These are phyloP conservation scores for Coregonus clupeaformis DNA, from an alignment of 2,113 vertebrate genomes.

Conservation along the genomic window DNA sequence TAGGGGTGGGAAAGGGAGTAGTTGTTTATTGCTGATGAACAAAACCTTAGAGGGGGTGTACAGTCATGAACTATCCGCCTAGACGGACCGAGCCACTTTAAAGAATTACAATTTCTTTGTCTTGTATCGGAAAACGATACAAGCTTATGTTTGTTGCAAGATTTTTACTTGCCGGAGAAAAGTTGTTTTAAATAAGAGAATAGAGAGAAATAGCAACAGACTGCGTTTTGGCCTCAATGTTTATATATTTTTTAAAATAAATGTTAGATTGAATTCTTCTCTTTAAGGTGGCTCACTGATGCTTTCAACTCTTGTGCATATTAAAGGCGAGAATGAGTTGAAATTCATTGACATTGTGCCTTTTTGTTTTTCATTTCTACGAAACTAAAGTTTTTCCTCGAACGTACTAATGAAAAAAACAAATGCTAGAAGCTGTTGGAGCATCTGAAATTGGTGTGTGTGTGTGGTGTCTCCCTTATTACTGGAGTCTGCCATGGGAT, in stretches of 20 bases:
- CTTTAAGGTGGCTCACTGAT: constrained; percentile 98
- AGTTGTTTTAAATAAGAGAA: constrained; percentile 88
- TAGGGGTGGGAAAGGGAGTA: constrained; percentile 71
- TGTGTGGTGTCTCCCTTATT: constrained; percentile 47
- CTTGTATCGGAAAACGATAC: constrained; percentile 95
- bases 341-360: constrained; percentile 95
- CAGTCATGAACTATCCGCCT: constrained; percentile 84
- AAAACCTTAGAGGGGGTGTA: constrained; percentile 83
- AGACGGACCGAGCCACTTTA: constrained; percentile 98
- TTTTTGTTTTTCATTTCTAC: constrained; percentile 87
- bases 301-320: constrained; percentile 99
- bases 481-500: constrained; percentile 54
- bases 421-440: constrained; percentile 57
- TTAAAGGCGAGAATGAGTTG: constrained; percentile 96
- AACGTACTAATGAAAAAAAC: constrained; percentile 4
- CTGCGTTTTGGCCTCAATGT: constrained; percentile 99
- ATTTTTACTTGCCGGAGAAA: constrained; percentile 99
- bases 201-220: constrained; percentile 60
- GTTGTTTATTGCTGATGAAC: constrained; percentile 86
- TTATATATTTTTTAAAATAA: constrained; percentile 99
- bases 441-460: constrained; percentile 43
- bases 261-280: constrained; percentile 99
- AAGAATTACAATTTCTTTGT: constrained; percentile 89
- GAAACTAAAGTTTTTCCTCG: constrained; percentile 73
- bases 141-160: constrained; percentile 99